Percentiles rank a stretch among this genome's conserved stretches.
These are phyloP conservation scores for Strongylocentrotus purpuratus DNA, from an alignment of 35 echinoderm and acorn worm genomes.

Conservation along the genomic window DNA sequence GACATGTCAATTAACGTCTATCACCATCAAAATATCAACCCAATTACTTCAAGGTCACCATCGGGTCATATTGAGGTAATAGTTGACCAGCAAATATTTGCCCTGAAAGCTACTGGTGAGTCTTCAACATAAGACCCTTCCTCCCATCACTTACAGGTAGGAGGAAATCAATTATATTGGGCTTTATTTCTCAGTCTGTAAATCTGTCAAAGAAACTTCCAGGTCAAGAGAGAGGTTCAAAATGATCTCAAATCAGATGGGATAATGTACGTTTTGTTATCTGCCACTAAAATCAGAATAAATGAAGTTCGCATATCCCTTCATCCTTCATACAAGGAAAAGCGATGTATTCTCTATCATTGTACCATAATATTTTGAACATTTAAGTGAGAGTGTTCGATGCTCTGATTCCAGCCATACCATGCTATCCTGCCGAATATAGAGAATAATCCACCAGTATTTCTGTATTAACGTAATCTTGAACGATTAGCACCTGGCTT, in stretches of 20 bases:
- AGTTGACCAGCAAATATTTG: background rate
- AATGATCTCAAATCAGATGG: background rate
- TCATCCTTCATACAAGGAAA: too few relatives aligned
- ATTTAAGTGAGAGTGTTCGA: too few relatives aligned
- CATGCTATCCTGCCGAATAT: too few relatives aligned
- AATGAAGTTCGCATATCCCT: too few relatives aligned
- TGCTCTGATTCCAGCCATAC: too few relatives aligned
- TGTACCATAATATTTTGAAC: too few relatives aligned
- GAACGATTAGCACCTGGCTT: background rate
- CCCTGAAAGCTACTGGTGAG: background rate
- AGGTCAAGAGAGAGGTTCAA: background rate
- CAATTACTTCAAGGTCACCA: slow-evolving; percentile 28
- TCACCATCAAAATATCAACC: background rate
- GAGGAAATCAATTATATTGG: background rate
- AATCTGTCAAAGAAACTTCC: slow-evolving; percentile 23
- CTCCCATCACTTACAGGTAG: background rate
- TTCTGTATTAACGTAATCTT: background rate
- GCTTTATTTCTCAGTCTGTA: background rate
- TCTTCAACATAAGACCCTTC: background rate
- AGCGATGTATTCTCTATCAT: too few relatives aligned
- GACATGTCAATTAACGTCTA: background rate
- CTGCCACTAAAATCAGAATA: too few relatives aligned
- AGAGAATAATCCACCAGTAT: too few relatives aligned
- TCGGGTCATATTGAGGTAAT: background rate
- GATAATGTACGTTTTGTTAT: too few relatives aligned